A percentile compares a stretch with the other conserved stretches of the same genome.
Conservation (phyloP, 2,888 invertebrate species). For the Metellina segmentata region DNA sequence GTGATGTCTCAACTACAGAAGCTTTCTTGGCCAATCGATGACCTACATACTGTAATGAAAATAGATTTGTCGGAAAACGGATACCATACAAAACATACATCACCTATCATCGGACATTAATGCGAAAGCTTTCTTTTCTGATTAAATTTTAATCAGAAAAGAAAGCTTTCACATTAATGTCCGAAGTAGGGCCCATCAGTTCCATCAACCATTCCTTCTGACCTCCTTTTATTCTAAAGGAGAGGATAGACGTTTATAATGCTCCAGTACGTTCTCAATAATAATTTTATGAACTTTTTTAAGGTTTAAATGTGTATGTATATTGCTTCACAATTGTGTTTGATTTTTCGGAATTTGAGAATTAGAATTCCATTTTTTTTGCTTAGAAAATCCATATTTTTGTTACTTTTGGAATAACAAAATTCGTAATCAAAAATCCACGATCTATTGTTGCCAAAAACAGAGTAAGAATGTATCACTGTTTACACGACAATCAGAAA, state of each 20-base stretch:
- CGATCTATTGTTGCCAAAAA: not conserved
- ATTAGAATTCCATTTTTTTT: not conserved
- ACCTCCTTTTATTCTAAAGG: not conserved
- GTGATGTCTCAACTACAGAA: not conserved
- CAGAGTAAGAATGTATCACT: too few relatives aligned
- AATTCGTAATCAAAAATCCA: not conserved
- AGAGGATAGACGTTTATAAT: not conserved
- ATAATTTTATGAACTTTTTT: too few relatives aligned
- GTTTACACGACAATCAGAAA: too few relatives aligned
- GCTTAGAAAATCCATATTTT: not conserved
- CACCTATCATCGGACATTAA: too few relatives aligned
- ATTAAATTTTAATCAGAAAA: too few relatives aligned
- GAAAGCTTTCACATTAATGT: not conserved
- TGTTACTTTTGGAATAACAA: not conserved
- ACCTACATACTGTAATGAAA: not conserved
- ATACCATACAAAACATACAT: not conserved
- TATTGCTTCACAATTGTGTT: too few relatives aligned
- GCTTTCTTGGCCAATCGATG: not conserved
- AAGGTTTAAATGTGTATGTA: too few relatives aligned
- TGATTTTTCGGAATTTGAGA: too few relatives aligned
- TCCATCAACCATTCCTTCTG: not conserved
- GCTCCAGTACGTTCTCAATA: not conserved
- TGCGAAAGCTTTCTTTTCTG: too few relatives aligned
- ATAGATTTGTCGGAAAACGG: not conserved
- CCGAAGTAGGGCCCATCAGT: not conserved